Evolutionary conservation across 2,797 vertebrate genomes (phyloP), one percentile per base, ranked within the genome.

Genomic region (Enteromius unitaeniatus): DNA sequence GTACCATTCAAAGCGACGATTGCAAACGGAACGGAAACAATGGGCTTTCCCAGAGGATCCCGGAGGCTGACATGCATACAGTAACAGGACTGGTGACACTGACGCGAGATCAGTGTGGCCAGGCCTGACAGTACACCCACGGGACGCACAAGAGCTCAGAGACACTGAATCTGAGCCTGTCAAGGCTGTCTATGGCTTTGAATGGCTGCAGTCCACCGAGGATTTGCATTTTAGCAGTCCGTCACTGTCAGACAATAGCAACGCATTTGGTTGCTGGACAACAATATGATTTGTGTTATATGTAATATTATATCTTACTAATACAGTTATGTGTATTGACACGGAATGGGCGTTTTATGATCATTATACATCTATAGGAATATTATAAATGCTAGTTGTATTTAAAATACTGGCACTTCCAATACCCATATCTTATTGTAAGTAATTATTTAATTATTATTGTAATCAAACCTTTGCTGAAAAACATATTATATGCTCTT

Each of bases 1-100:
- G 92, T 90, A 91, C 89, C 92, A 93, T 94, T 94, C 89, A 90
- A 89, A 87, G 88, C 84, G 51, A 88, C 77, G 88, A 84, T 88
- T 91, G 86, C 88, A 87, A 88, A 86, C 3, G 68, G 68, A 85
- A 81, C 79, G 13, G 84, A 62, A 78, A 88, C 85, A 89, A 89
- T 88, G 62, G 78, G 23, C 85, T 51, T 70, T 84, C 85, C 81
- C 69, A 31, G 76, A 78, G 85, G 78, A 86, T 67, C 78, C 88
- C 69, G 81, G 79, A 85, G 73, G 86, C 87, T 91, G 92, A 92
- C 88, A 87, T 84, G 90, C 88, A 91, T 84, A 91, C 91, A 89
- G 90, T 91, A 88, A 88, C 88, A 87, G 86, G 81, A 88, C 75
- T 86, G 83, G 87, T 86, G 91, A 85, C 87, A 90, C 42, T 81